phyloP scores from a whole-genome alignment of 2,888 invertebrate genomes.

The Synanthedon formicaeformis region DNA sequence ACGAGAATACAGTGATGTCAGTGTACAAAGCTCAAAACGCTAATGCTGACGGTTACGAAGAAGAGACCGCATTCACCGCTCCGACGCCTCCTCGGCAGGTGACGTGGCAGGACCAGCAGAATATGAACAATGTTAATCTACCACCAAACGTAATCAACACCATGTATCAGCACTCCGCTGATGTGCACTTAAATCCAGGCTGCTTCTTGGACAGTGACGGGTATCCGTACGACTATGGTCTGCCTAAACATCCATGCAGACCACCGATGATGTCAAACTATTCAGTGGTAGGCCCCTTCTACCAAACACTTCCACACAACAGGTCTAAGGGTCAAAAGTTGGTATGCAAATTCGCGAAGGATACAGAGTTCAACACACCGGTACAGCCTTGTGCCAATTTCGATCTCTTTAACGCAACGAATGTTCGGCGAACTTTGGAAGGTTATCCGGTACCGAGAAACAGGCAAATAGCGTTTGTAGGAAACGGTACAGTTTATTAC shows the following conservation, averaged over 20 bases:
- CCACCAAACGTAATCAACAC: slow-evolving; percentile 62
- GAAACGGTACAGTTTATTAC: slow-evolving; percentile 58
- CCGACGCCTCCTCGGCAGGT: slow-evolving; percentile 62
- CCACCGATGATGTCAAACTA: slow-evolving; percentile 58
- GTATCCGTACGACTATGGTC: slow-evolving; percentile 82
- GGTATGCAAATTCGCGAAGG: slow-evolving; percentile 61
- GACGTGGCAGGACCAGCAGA: slow-evolving; percentile 68
- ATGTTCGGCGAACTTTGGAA: slow-evolving; percentile 82
- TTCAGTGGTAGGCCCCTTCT: slow-evolving; percentile 67
- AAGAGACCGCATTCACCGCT: slow-evolving; percentile 53
- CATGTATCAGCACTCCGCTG: slow-evolving; percentile 76
- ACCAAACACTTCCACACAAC: slow-evolving; percentile 83
- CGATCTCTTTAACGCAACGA: slow-evolving; percentile 57
- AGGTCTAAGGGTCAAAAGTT: slow-evolving; percentile 70
- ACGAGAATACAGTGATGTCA: slow-evolving; percentile 55
- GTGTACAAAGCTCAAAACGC: slow-evolving; percentile 54
- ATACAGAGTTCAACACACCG: slow-evolving; percentile 56
- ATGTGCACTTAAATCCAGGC: slow-evolving; percentile 81
- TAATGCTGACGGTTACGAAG: slow-evolving; percentile 48
- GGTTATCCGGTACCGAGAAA: slow-evolving; percentile 78
- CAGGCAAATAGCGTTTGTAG: slow-evolving; percentile 61
- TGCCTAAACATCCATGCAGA: slow-evolving; percentile 74
- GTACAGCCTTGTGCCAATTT: slow-evolving; percentile 49
- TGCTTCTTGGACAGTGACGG: slow-evolving; percentile 82
- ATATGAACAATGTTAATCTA: slow-evolving; percentile 50